Percentiles rank a stretch among this genome's conserved stretches.
Conservation (phyloP, 2,113 vertebrate genomes). For the Amphilophus citrinellus region DNA sequence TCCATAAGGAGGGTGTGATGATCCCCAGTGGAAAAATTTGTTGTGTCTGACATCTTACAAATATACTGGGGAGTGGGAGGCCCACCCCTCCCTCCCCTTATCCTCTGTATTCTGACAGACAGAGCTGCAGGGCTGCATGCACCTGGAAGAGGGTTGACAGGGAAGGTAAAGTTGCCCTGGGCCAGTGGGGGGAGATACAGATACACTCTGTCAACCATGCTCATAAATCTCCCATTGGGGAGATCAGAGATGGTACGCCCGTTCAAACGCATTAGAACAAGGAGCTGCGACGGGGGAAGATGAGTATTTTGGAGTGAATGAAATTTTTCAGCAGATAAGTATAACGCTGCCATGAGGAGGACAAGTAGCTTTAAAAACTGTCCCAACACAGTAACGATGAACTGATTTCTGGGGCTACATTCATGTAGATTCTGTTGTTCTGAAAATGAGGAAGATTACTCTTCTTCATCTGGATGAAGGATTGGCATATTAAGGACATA, state of each 20-base stretch:
- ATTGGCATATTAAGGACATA: too few species aligned
- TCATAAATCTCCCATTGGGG: constrained; percentile 74
- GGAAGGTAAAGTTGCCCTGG: constrained; percentile 64
- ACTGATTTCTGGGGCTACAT: not conserved
- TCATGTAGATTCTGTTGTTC: not conserved
- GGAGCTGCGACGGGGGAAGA: constrained; percentile 30
- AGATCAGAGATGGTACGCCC: constrained; percentile 57
- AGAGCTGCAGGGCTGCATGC: constrained; percentile 71
- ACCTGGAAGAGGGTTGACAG: constrained; percentile 79
- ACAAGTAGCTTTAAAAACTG: not conserved
- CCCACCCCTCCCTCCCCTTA: constrained; percentile 19
- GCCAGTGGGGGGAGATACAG: constrained; percentile 40
- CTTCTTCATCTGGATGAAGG: not conserved
- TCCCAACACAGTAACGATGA: not conserved
- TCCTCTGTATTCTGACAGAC: constrained; percentile 42
- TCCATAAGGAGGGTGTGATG: constrained; percentile 39
- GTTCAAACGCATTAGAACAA: constrained; percentile 72
- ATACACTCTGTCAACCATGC: constrained; percentile 70
- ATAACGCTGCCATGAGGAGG: constrained; percentile 15
- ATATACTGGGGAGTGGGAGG: constrained; percentile 62
- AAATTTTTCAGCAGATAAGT: not conserved
- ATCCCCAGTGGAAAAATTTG: constrained; percentile 67
- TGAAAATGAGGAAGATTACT: not conserved
- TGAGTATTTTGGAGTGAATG: constrained; percentile 34
- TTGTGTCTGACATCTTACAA: constrained; percentile 77